Percentiles rank a stretch among this genome's conserved stretches.
phyloP scores from a whole-genome alignment of 2,888 invertebrate species.

The Phymatocera aterrima region DNA sequence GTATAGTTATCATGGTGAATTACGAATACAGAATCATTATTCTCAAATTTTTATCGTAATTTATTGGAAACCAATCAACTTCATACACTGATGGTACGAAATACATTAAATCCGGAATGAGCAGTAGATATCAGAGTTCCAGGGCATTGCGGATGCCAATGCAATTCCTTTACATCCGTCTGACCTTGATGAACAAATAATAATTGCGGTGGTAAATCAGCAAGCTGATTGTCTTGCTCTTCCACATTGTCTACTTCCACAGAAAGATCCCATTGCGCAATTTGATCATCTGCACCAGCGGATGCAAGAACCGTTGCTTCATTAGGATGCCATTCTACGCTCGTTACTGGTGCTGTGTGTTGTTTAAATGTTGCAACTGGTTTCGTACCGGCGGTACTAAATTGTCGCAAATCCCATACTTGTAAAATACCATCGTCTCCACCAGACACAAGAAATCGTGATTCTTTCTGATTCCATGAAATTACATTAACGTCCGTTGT shows the following conservation, averaged over 20 bases:
- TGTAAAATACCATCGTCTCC: slow-evolving; percentile 97
- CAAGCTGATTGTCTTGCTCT: slow-evolving; percentile 70
- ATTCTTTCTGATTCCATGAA: slow-evolving; percentile 95
- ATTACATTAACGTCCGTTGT: slow-evolving; percentile 97
- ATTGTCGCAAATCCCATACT: slow-evolving; percentile 96
- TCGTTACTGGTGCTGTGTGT: slow-evolving; percentile 94
- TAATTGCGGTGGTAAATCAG: slow-evolving; percentile 93
- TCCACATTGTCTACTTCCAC: slow-evolving; percentile 87
- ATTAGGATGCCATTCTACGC: slow-evolving; percentile 97
- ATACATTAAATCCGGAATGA: slow-evolving; percentile 96
- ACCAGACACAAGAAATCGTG: slow-evolving; percentile 79
- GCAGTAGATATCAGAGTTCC: slow-evolving; percentile 96
- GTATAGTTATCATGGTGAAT: neutral
- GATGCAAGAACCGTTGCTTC: slow-evolving; percentile 97
- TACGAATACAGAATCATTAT: neutral
- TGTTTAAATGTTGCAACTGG: slow-evolving; percentile 97
- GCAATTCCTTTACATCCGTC: slow-evolving; percentile 97
- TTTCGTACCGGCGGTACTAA: slow-evolving; percentile 80
- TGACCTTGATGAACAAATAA: slow-evolving; percentile 99
- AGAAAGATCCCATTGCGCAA: slow-evolving; percentile 97
- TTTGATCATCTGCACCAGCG: slow-evolving; percentile 95
- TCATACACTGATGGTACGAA: slow-evolving; percentile 97
- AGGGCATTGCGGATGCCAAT: slow-evolving; percentile 98
- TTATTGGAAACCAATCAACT: slow-evolving; percentile 43
- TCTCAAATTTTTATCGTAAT: slow-evolving; percentile 29